Percentiles rank a stretch among this genome's conserved stretches.
Evolutionary conservation across 2,113 vertebrate species (phyloP).

Genomic region (Vidua chalybeata): DNA sequence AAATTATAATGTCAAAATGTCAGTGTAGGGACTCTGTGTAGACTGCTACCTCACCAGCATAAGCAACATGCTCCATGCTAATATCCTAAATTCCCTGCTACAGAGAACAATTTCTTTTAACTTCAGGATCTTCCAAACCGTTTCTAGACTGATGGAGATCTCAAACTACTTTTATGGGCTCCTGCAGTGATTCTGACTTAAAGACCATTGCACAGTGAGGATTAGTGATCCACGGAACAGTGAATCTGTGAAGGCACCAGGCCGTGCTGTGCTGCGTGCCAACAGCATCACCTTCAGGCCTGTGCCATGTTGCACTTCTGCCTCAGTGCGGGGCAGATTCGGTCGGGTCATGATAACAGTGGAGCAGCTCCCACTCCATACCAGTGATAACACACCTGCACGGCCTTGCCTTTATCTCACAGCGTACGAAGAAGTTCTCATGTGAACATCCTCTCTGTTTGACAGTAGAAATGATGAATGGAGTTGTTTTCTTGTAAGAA

Average conservation of each 20-base stretch:
- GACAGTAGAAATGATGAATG: background rate
- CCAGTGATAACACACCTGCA: background rate
- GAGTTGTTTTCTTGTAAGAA: background rate
- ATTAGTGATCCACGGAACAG: background rate
- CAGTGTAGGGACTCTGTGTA: background rate
- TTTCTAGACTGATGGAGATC: background rate
- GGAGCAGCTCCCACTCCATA: background rate
- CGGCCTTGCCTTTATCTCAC: background rate
- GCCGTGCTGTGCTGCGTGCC: accelerated
- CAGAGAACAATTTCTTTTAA: background rate
- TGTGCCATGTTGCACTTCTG: background rate
- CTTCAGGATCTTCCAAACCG: background rate
- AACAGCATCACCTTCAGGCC: background rate
- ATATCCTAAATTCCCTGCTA: background rate
- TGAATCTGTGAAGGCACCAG: accelerated
- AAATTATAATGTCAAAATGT: background rate
- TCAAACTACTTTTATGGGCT: background rate
- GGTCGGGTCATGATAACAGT: accelerated
- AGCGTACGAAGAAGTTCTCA: background rate
- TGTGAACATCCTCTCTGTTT: background rate
- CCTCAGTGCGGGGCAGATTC: accelerated
- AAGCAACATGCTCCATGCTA: background rate
- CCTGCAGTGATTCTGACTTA: background rate
- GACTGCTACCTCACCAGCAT: background rate
- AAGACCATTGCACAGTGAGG: background rate